Base-by-base conservation (phyloP, 2,797 vertebrate species). In the Distichodus sexfasciatus region DNA sequence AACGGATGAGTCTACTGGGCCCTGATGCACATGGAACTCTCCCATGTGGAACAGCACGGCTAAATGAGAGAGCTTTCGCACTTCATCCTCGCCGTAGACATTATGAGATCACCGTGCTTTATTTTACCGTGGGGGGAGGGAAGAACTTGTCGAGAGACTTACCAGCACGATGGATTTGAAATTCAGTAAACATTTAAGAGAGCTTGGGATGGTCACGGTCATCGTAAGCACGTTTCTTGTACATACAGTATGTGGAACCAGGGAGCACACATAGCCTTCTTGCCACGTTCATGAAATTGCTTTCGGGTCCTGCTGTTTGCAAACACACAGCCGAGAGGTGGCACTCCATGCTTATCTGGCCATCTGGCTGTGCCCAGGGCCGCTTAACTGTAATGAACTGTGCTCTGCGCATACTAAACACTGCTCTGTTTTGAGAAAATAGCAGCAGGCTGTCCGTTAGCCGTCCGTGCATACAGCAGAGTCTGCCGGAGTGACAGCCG, bases 321-420 rank as follows among this genome's bases (percentile, higher is more conserved):
- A 66, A 70, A 68, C 43, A 62, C 40, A 40, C 71, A 66, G 79
- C 86, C 87, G 82, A 86, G 79, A 87, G 87, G 81, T 86, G 86
- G 86, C 87, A 88, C 82, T 87, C 78, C 84, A 69, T 67, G 74
- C 83, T 83, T 87, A 81, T 81, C 80, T 77, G 78, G 82, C 72
- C 53, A 12, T 67, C 71, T 57, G 33, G 7, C 41, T 60, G 62
- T 43, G 57, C 31, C 57, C 28, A 28, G 15, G 71, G 71, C 66
- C 66, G 60, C 75, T 75, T 70, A 81, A 69, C 69, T 74, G 78
- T 73, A 81, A 81, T 75, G 72, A 72, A 60, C 64, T 67, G 36
- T 68, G 69, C 76, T 79, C 75, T 54, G 76, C 36, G 41, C 73
- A 86, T 82, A 74, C 68, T 82, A 79, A 80, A 81, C 75, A 65